A percentile compares a stretch with the other conserved stretches of the same genome.
Evolutionary conservation across 2,888 invertebrate genomes (phyloP).

Genomic region (Metalampra italica): DNA sequence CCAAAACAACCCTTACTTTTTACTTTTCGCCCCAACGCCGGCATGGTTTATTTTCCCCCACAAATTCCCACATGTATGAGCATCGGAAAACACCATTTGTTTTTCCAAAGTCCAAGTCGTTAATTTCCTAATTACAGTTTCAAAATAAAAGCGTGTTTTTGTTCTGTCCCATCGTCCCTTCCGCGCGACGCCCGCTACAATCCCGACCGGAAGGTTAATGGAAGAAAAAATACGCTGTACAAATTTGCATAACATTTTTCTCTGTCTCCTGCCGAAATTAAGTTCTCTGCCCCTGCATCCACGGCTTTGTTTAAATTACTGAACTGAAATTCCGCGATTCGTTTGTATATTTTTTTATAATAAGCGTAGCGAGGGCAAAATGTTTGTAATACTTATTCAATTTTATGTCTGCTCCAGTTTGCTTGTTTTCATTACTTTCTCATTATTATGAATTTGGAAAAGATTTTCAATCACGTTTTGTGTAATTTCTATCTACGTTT

Average conservation of each 20-base stretch:
- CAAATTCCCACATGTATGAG: slow-evolving; percentile 47
- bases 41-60: slow-evolving; percentile 40
- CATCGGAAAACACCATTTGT: slow-evolving; percentile 59
- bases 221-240: slow-evolving; percentile 75
- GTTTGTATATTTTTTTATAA: slow-evolving; percentile 42
- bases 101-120: slow-evolving; percentile 61
- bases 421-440: slow-evolving; percentile 10
- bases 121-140: slow-evolving; percentile 76
- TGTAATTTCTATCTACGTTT: too few relatives aligned
- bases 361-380: slow-evolving; percentile 8
- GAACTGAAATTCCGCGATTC: slow-evolving; percentile 60
- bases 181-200: slow-evolving; percentile 32
- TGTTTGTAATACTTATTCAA: slow-evolving; percentile 28
- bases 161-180: slow-evolving; percentile 50
- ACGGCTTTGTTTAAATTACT: slow-evolving; percentile 71
- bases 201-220: slow-evolving; percentile 67
- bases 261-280: slow-evolving; percentile 65
- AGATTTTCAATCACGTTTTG: neutral
- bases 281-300: slow-evolving; percentile 58
- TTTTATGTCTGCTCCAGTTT: slow-evolving; percentile 35
- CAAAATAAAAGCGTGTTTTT: slow-evolving; percentile 69
- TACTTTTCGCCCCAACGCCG: neutral
- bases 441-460: neutral
- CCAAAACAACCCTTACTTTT: neutral
- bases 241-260: slow-evolving; percentile 77